These are phyloP conservation scores for Geotrypetes seraphini DNA, from an alignment of 2,797 vertebrate species.

Conservation along the genomic window DNA sequence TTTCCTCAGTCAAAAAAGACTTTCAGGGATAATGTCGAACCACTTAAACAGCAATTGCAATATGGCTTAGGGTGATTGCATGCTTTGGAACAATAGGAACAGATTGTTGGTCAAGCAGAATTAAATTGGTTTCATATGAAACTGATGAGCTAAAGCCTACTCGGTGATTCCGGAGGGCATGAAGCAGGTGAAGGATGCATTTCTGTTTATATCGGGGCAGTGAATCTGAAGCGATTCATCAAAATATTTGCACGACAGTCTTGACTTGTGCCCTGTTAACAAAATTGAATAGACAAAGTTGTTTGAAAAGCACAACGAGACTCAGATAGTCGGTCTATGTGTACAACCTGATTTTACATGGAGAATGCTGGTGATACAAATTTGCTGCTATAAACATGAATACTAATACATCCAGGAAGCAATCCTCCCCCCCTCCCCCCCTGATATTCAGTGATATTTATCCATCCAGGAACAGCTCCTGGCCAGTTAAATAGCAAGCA, in stretches of 20 bases:
- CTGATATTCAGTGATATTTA: too few relatives aligned
- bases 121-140: slow-evolving; percentile 50
- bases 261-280: slow-evolving; percentile 8
- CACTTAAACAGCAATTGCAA: slow-evolving; percentile 35
- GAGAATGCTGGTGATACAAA: too few relatives aligned
- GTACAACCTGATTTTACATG: slow-evolving; percentile 17
- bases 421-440: too few relatives aligned
- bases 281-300: slow-evolving; percentile 14
- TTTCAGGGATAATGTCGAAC: slow-evolving; percentile 30
- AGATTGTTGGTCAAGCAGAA: slow-evolving; percentile 50
- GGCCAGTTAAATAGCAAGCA: too few relatives aligned
- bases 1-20: slow-evolving; percentile 38
- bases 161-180: slow-evolving; percentile 25
- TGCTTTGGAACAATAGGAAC: slow-evolving; percentile 47
- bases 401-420: too few relatives aligned
- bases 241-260: slow-evolving; percentile 7
- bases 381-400: too few relatives aligned
- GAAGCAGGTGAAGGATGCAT: slow-evolving; percentile 20
- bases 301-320: slow-evolving; percentile 4
- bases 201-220: slow-evolving; percentile 18
- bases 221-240: slow-evolving; percentile 19
- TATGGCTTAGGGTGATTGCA: slow-evolving; percentile 30
- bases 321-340: too few relatives aligned
- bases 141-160: slow-evolving; percentile 36
- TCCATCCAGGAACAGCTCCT: too few relatives aligned